Percentiles rank a stretch among this genome's conserved stretches.
These are phyloP conservation scores for Rhynchotus rufescens DNA, from an alignment of 2,797 vertebrate species.

Conservation along the genomic window DNA sequence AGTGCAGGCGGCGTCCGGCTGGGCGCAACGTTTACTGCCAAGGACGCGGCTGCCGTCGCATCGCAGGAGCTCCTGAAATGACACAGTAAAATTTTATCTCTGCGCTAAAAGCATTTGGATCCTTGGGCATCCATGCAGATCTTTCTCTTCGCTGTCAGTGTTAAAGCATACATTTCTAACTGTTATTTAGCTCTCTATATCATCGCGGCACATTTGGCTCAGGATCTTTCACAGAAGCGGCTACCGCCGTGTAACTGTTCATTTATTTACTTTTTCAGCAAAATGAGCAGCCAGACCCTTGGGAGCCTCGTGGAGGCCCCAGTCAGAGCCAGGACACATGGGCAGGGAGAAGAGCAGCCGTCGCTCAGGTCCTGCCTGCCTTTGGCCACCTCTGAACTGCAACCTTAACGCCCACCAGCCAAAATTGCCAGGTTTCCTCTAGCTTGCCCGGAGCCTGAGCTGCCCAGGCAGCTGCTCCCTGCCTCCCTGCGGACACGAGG, in stretches of 20 bases:
- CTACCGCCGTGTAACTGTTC: neutral
- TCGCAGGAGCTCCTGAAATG: slow-evolving; percentile 11
- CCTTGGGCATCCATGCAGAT: slow-evolving; percentile 13
- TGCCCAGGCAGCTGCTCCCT: neutral
- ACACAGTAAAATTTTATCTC: slow-evolving; percentile 10
- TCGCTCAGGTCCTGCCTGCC: neutral
- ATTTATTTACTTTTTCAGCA: neutral
- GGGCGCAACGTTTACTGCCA: slow-evolving; percentile 34
- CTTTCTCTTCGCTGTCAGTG: neutral
- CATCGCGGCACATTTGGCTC: neutral
- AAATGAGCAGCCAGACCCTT: neutral
- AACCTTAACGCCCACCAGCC: neutral
- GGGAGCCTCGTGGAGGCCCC: rapidly evolving
- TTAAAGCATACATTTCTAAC: neutral
- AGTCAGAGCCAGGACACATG: slow-evolving; percentile 19
- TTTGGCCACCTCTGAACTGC: neutral
- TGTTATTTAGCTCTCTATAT: neutral
- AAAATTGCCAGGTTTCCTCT: neutral
- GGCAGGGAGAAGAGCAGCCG: neutral
- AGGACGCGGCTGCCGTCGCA: slow-evolving; percentile 34
- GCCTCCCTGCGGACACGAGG: rapidly evolving
- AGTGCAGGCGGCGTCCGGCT: too few relatives aligned
- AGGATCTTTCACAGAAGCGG: neutral
- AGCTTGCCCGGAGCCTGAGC: neutral
- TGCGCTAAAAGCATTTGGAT: neutral